Base-by-base conservation (phyloP, 1,140 invertebrate species). In the Oppia nitens region DNA sequence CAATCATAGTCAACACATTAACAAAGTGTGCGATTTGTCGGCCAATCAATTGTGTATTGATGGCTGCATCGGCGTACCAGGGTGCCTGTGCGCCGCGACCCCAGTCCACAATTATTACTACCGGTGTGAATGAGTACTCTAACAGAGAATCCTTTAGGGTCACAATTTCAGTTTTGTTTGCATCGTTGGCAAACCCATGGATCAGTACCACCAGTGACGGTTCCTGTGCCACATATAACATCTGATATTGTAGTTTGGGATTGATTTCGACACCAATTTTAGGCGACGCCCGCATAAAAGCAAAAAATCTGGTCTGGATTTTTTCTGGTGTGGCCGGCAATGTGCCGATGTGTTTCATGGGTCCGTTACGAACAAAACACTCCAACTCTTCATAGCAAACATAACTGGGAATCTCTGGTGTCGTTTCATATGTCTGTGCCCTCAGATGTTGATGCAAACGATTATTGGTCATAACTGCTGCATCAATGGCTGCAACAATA, bases 41-140 rank as follows among this genome's bases (percentile, higher is more conserved):
- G 2, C 79, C 81, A 3, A 82, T 78, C 0, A 82, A 69, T 53
- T 81, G 75, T 0, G 78, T 78, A 60, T 83, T 83, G 0, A 78
- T 77, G 0, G 78, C 76, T 0, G 80, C 79, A 6, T 74, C 66
- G 1, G 72, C 65, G 62, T 82, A 82, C 2, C 85, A 74, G 1
- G 74, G 74, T 12, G 73, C 69, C 40, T 69, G 67, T 3, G 75
- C 71, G 1, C 75, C 77, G 6, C 64, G 58, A 2, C 67, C 66
- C 73, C 73, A 75, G 60, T 72, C 71, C 3, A 74, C 68, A 3
- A 68, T 53, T 21, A 75, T 68, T 0, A 74, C 68, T 2, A 56
- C 24, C 20, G 45, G 32, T 2, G 1, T 2, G 17, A 11, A 14
- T 2, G 17, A 11, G 21, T 56, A 17, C 20, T 24, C 17, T 17